Evolutionary conservation across 1,140 invertebrate species (phyloP).

Genomic region (Caenorhabditis latens): DNA sequence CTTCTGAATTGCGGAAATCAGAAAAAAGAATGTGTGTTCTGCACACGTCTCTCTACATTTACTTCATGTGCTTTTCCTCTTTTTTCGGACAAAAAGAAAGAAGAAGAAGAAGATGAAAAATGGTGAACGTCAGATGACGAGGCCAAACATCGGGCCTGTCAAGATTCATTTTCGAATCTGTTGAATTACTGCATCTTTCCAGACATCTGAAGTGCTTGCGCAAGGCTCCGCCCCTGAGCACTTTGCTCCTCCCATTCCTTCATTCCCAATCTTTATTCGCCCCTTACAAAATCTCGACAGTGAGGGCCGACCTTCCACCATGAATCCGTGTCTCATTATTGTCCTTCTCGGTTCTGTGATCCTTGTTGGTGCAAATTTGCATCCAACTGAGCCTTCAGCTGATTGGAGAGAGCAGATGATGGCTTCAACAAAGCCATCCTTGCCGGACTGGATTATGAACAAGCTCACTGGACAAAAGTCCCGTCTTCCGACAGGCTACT

Average conservation of each 20-base stretch:
- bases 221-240: conserved; percentile 5
- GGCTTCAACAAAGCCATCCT: not conserved
- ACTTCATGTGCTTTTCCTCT: not conserved
- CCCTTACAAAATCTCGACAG: not conserved
- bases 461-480: no score
- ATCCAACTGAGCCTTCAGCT: not conserved
- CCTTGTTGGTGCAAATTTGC: not conserved
- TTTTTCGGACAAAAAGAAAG: not conserved
- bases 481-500: no score
- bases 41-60: not conserved
- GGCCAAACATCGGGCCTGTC: conserved; percentile 18
- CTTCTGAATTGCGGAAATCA: conserved; percentile 31
- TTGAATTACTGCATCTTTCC: not conserved
- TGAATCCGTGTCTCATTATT: not conserved
- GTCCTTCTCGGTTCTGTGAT: not conserved
- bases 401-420: not conserved
- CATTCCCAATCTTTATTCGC: not conserved
- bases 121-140: conserved; percentile 3
- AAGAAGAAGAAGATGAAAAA: not conserved
- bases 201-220: not conserved
- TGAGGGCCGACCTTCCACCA: not conserved
- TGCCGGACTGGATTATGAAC: not conserved
- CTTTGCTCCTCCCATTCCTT: not conserved
- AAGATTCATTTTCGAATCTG: conserved; percentile 3
- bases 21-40: conserved; percentile 26